Evolutionary conservation across 2,888 invertebrate genomes (phyloP), one percentile per base, ranked within the genome.

Genomic region (Drosophila setosimentum): DNA sequence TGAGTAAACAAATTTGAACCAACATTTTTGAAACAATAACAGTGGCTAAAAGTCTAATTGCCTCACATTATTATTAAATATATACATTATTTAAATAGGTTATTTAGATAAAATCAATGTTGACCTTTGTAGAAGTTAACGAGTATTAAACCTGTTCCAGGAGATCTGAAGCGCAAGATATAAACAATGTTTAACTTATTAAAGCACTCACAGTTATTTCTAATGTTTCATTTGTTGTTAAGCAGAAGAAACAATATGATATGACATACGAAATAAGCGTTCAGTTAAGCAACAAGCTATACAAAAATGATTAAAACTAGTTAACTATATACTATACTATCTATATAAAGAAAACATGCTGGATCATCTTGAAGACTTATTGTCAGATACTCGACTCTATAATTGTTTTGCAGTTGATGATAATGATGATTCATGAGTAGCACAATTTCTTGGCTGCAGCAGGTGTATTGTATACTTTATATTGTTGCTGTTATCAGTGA

Each of bases 401-500:
- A n/a, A 37, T 8, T 18, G n/a, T 29, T 35, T 50, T 29, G 29
- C 11, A 29, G 35, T 7, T 55, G 27, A 11, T 54, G 13, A 29
- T n/a, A 13, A 37, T 27, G 35, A 58, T 58, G 35, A 59, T 51
- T 59, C 59, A 51, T 48, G 13, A 24, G 16, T 21, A 13, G 21
- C 18, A 13, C 40, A 51, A 62, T 27, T 7, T 55, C 50, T 62
- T 13, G 29, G 18, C n/a, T 29, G 37, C 33, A 45, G 21, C 11
- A 51, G 10, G 16, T 18, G 18, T 18, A 37, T 29, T 21, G 30
- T 40, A 40, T 8, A n/a, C 27, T 32, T 10, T 27, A 10, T 21
- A 35, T 58, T 68, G 62, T 42, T 35, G 24, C 3, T 40, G 54
- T 54, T 65, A 65, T 30, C 40, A 32, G 30, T 13, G 76, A 75